phyloP scores from a whole-genome alignment of 1,140 invertebrate species.

The Formica exsecta region DNA sequence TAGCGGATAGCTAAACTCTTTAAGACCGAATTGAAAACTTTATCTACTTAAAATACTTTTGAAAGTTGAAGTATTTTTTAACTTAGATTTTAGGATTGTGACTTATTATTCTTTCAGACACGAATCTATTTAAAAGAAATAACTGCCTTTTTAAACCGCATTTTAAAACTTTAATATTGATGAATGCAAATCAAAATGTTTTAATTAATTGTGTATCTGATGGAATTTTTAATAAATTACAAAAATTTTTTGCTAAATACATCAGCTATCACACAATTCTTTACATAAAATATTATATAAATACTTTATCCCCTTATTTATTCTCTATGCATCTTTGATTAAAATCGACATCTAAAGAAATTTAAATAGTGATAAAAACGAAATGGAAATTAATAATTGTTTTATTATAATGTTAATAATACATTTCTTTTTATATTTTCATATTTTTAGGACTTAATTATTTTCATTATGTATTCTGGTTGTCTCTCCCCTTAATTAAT shows the following conservation, averaged over 20 bases:
- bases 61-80: slow-evolving; percentile 8
- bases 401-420: neutral
- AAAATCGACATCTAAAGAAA: neutral
- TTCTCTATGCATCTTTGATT: neutral
- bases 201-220: neutral
- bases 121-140: neutral
- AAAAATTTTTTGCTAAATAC: too few species aligned
- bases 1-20: slow-evolving; percentile 9
- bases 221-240: neutral
- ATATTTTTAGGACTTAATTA: too few species aligned
- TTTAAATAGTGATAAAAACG: neutral
- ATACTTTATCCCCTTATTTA: too few species aligned
- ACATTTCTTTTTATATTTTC: neutral
- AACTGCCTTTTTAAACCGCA: neutral
- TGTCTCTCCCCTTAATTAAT: neutral
- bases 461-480: neutral
- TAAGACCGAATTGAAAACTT: slow-evolving; percentile 25
- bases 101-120: slow-evolving; percentile 1
- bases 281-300: too few species aligned
- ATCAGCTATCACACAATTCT: neutral
- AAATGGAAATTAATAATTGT: neutral
- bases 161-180: neutral
- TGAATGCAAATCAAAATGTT: neutral
- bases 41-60: slow-evolving; percentile 20
- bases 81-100: neutral